These are phyloP conservation scores for Trypoxylus dichotomus DNA, from an alignment of 1,140 invertebrate species.

Conservation along the genomic window DNA sequence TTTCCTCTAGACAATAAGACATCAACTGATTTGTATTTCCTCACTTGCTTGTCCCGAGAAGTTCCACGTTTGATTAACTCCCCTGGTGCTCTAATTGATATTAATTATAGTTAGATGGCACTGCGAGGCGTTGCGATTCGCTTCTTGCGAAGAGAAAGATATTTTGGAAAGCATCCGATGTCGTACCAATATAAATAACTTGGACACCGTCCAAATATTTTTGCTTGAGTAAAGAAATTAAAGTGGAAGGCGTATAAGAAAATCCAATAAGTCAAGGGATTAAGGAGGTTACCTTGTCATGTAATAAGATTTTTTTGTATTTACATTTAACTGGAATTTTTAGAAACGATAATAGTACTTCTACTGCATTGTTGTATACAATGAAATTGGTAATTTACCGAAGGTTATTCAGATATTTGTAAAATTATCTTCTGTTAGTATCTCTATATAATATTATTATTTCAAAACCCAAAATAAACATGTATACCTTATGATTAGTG, in stretches of 20 bases:
- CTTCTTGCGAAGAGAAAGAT: neutral
- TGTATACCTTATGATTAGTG: no score
- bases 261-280: neutral
- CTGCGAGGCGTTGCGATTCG: neutral
- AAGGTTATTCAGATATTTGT: no score
- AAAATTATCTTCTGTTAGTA: no score
- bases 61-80: neutral
- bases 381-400: neutral
- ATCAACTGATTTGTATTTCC: slow-evolving; percentile 16
- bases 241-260: neutral
- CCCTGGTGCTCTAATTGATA: neutral
- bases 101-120: neutral
- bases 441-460: no score
- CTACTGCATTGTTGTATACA: no score
- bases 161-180: neutral
- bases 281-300: neutral
- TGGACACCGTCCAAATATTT: neutral
- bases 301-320: neutral
- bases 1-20: slow-evolving; percentile 17
- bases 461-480: no score
- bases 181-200: slow-evolving; percentile 1
- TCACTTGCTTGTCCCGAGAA: neutral
- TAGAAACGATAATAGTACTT: no score
- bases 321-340: neutral
- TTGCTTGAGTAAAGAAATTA: neutral